Percentiles rank a stretch among this genome's conserved stretches.
These are phyloP conservation scores for Clarias batrachus DNA, from an alignment of 2,113 vertebrate genomes.

Conservation along the genomic window DNA sequence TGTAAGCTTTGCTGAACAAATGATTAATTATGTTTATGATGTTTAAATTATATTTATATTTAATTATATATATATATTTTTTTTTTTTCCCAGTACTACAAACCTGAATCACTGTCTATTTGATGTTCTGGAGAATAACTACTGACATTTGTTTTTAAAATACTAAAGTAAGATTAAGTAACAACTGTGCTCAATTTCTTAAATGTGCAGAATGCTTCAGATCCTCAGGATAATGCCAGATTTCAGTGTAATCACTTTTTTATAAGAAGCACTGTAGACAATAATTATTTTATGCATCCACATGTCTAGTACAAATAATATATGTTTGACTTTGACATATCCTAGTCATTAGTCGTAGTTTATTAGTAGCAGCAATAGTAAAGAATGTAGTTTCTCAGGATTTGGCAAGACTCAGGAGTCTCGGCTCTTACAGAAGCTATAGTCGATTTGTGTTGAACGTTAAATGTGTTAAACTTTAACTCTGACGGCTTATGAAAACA, in stretches of 20 bases:
- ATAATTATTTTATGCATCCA: not conserved
- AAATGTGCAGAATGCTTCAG: not conserved
- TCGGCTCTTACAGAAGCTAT: not conserved
- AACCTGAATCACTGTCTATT: not conserved
- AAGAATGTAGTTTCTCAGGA: not conserved
- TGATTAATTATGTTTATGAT: not conserved
- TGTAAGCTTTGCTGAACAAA: not conserved
- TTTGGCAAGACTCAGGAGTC: constrained; percentile 26
- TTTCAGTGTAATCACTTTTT: not conserved
- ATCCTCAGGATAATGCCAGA: not conserved
- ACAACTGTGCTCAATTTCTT: not conserved
- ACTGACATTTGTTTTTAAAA: not conserved
- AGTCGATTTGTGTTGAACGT: constrained; percentile 19
- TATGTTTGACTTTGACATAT: constrained; percentile 30
- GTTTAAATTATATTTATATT: not conserved
- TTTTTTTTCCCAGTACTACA: not conserved
- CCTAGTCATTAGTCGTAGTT: constrained; percentile 20
- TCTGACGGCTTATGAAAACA: not conserved
- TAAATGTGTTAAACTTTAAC: constrained; percentile 33
- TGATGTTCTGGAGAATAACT: not conserved
- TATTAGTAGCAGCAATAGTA: not conserved
- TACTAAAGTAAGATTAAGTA: not conserved
- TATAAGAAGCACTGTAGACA: not conserved
- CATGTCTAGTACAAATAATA: constrained; percentile 13
- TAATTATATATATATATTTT: too few species aligned